Evolutionary conservation across 2,888 invertebrate species (phyloP).

Genomic region (Blastobasis lacticolella): DNA sequence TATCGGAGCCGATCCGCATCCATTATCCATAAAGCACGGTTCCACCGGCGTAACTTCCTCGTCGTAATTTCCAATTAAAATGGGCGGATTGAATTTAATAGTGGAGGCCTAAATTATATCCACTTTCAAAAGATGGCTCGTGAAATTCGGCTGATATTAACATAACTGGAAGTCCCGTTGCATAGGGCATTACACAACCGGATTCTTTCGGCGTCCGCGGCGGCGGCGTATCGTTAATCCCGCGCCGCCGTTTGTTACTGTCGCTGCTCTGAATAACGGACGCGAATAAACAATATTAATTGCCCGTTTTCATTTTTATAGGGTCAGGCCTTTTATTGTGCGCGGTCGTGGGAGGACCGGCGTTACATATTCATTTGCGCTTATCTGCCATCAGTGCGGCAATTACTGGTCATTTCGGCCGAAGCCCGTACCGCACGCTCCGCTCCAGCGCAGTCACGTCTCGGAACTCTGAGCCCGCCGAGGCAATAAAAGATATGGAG

Average conservation of each 20-base stretch:
- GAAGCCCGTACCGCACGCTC: constrained; percentile 38
- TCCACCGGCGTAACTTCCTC: constrained; percentile 24
- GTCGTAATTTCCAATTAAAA: constrained; percentile 22
- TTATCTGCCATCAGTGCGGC: constrained; percentile 61
- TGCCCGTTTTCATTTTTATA: constrained; percentile 62
- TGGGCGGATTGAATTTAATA: constrained; percentile 29
- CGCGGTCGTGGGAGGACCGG: constrained; percentile 59
- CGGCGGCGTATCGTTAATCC: background rate
- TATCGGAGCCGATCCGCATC: constrained; percentile 29
- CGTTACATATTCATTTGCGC: constrained; percentile 67
- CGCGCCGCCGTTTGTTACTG: constrained; percentile 44
- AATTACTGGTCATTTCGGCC: constrained; percentile 56
- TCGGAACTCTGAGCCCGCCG: constrained; percentile 32
- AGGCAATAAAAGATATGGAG: constrained; percentile 42
- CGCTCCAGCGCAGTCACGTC: constrained; percentile 41
- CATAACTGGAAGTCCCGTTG: constrained; percentile 72
- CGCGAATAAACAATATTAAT: constrained; percentile 69
- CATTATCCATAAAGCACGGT: constrained; percentile 31
- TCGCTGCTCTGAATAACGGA: constrained; percentile 59
- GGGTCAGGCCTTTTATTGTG: constrained; percentile 57
- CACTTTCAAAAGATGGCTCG: constrained; percentile 58
- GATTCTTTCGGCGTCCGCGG: constrained; percentile 17
- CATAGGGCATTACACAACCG: constrained; percentile 66
- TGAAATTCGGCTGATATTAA: constrained; percentile 69
- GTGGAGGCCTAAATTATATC: constrained; percentile 45